Percentiles rank a stretch among this genome's conserved stretches.
Evolutionary conservation across 2,888 invertebrate genomes (phyloP).

Genomic region (Seladonia tumulorum): DNA sequence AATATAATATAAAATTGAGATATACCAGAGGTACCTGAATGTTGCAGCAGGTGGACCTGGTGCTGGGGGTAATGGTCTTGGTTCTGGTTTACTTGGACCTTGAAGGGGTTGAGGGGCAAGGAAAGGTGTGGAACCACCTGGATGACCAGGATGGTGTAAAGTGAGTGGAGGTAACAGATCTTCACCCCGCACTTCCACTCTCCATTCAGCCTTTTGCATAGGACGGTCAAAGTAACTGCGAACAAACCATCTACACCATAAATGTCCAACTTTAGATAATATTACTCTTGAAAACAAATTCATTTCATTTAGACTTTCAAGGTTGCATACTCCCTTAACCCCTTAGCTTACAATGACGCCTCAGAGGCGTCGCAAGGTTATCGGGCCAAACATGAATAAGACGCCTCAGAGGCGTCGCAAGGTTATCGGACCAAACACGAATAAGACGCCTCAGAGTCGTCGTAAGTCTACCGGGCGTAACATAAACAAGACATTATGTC

Average conservation of each 20-base stretch:
- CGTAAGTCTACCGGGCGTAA: too few species aligned
- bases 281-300: neutral
- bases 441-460: too few species aligned
- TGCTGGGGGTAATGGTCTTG: slow-evolving; percentile 84
- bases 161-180: slow-evolving; percentile 81
- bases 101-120: slow-evolving; percentile 84
- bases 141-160: slow-evolving; percentile 83
- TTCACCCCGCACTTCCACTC: slow-evolving; percentile 83
- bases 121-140: slow-evolving; percentile 84
- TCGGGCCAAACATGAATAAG: too few species aligned
- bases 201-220: slow-evolving; percentile 84
- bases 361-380: too few species aligned
- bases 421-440: too few species aligned
- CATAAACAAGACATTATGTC: too few species aligned
- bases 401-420: too few species aligned
- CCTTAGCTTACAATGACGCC: too few species aligned
- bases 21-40: slow-evolving; percentile 90
- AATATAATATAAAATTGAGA: slow-evolving; percentile 75
- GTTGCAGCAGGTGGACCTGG: slow-evolving; percentile 89
- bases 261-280: slow-evolving; percentile 37
- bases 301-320: neutral
- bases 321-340: neutral
- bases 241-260: slow-evolving; percentile 75
- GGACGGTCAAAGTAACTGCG: slow-evolving; percentile 84
- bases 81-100: slow-evolving; percentile 85